phyloP scores from a whole-genome alignment of 2,113 vertebrate genomes.

The Vulpes vulpes region DNA sequence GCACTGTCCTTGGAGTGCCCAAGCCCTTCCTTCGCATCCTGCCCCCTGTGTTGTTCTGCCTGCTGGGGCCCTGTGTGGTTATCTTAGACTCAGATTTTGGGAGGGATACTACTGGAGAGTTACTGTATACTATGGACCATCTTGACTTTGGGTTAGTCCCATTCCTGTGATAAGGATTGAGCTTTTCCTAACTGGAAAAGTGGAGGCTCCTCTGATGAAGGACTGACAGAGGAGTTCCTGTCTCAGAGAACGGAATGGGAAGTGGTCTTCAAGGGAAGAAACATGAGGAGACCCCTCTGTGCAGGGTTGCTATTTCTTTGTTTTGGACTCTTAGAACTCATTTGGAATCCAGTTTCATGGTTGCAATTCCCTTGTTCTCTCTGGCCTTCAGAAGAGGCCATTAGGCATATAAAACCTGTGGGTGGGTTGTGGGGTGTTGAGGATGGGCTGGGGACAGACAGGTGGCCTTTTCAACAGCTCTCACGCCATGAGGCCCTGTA shows the following conservation, averaged over 20 bases:
- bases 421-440: not conserved
- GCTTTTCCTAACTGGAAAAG: not conserved
- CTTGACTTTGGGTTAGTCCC: not conserved
- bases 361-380: not conserved
- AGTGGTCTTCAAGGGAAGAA: not conserved
- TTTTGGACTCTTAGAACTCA: not conserved
- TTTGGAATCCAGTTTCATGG: not conserved
- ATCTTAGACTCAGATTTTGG: not conserved
- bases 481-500: not conserved
- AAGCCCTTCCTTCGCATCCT: not conserved
- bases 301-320: not conserved
- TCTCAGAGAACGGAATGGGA: not conserved
- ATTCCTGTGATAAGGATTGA: not conserved
- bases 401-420: not conserved
- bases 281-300: not conserved
- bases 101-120: too few species aligned
- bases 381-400: not conserved
- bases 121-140: not conserved
- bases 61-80: not conserved
- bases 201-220: not conserved
- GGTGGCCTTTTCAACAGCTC: not conserved
- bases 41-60: not conserved
- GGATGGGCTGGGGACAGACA: fast-evolving
- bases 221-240: not conserved
- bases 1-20: not conserved